phyloP scores from a whole-genome alignment of 1,140 invertebrate genomes.

The Papilio polytes region DNA sequence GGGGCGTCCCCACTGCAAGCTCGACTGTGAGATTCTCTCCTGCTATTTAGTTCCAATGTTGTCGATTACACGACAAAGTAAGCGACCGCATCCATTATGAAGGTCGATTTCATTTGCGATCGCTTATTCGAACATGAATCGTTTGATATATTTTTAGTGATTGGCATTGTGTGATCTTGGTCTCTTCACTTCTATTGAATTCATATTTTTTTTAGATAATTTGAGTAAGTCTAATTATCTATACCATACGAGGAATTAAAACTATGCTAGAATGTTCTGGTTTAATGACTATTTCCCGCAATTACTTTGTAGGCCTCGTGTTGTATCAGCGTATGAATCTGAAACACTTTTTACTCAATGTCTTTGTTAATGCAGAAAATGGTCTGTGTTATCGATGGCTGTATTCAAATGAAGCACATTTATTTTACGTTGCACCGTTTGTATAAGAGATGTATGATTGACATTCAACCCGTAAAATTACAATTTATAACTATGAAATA shows the following conservation, averaged over 20 bases:
- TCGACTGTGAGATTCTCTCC: background rate
- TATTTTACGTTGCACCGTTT: background rate
- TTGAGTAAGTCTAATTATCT: background rate
- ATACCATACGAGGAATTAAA: conserved; percentile 29
- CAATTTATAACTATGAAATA: no score
- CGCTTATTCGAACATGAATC: conserved; percentile 59
- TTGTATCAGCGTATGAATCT: conserved; percentile 32
- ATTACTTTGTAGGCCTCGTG: conserved; percentile 34
- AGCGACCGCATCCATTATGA: conserved; percentile 42
- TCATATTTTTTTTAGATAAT: background rate
- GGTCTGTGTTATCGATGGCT: conserved; percentile 32
- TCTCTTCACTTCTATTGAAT: conserved; percentile 36
- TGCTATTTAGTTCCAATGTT: conserved; percentile 26
- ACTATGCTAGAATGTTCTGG: conserved; percentile 29
- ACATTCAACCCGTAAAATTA: background rate
- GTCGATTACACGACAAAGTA: conserved; percentile 55
- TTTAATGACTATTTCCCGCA: conserved; percentile 32
- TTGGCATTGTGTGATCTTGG: background rate
- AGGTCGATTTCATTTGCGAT: conserved; percentile 54
- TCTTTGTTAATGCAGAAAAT: conserved; percentile 35
- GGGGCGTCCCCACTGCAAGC: conserved; percentile 3
- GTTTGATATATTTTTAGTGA: conserved; percentile 33
- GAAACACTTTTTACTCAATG: conserved; percentile 26
- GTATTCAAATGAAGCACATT: conserved; percentile 24
- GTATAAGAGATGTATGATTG: background rate